Percentiles rank a stretch among this genome's conserved stretches.
Evolutionary conservation across 2,888 invertebrate species (phyloP).

Genomic region (Cheiracanthium punctorium): DNA sequence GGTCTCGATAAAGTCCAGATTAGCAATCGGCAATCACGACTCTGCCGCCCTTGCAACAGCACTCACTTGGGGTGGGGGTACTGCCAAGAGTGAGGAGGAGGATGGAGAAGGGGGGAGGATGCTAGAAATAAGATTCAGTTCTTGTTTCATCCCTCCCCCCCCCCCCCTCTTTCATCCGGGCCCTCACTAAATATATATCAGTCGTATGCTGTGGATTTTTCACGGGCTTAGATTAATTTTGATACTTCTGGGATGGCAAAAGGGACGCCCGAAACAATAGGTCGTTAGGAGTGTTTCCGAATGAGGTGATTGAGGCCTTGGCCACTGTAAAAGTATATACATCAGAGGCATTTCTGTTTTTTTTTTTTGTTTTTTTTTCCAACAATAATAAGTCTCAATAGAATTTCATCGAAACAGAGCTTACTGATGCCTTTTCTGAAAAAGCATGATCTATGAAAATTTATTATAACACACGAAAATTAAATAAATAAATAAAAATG

Average conservation of each 20-base stretch:
- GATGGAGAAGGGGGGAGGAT: neutral
- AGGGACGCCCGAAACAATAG: slow-evolving; percentile 33
- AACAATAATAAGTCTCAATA: too few relatives aligned
- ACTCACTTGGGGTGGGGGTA: neutral
- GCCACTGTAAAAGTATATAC: neutral
- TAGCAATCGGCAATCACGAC: slow-evolving; percentile 62
- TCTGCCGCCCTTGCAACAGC: slow-evolving; percentile 20
- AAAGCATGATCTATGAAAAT: too few relatives aligned
- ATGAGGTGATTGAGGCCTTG: slow-evolving; percentile 26
- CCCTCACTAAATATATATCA: slow-evolving; percentile 14
- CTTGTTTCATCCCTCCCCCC: neutral
- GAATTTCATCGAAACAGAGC: too few relatives aligned
- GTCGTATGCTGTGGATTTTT: slow-evolving; percentile 28
- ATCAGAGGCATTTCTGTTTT: neutral
- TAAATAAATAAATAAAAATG: too few relatives aligned
- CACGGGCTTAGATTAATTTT: slow-evolving; percentile 24
- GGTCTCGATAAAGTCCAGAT: slow-evolving; percentile 59
- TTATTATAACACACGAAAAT: too few relatives aligned
- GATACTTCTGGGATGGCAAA: slow-evolving; percentile 3
- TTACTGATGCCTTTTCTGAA: too few relatives aligned
- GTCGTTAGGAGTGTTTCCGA: slow-evolving; percentile 44
- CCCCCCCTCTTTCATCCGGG: too few relatives aligned
- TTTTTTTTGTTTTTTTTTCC: too few relatives aligned
- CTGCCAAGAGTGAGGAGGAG: neutral
- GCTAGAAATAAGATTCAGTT: neutral